Evolutionary conservation across 2,113 vertebrate species (phyloP).

Genomic region (Perca schrenkii): DNA sequence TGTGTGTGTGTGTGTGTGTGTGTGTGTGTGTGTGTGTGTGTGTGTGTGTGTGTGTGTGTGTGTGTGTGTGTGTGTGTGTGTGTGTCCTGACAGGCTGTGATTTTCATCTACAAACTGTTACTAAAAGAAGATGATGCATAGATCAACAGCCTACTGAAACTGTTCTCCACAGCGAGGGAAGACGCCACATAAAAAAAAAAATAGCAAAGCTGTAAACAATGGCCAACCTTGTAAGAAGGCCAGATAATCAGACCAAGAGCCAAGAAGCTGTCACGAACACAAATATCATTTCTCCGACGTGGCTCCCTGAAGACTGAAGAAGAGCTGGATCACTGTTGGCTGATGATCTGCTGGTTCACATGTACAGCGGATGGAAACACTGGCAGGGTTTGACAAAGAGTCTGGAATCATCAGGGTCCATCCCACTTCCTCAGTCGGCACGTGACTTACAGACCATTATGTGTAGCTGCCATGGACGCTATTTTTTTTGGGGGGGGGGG

Average conservation of each 20-base stretch:
- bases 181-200: background rate
- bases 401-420: background rate
- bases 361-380: background rate
- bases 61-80: no score
- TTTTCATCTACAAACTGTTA: background rate
- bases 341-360: background rate
- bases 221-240: background rate
- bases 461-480: background rate
- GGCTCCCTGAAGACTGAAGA: constrained; percentile 3
- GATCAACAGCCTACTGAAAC: background rate
- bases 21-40: no score
- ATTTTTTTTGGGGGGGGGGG: no score
- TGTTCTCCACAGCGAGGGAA: background rate
- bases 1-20: no score
- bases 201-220: constrained; percentile 51
- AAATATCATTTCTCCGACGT: background rate
- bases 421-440: background rate
- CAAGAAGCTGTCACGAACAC: background rate
- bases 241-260: background rate
- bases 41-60: no score
- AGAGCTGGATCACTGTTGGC: background rate
- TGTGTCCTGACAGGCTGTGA: background rate
- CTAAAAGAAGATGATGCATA: constrained; percentile 15
- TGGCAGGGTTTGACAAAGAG: background rate
- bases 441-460: background rate